These are phyloP conservation scores for Anas platyrhynchos DNA, from an alignment of 2,113 vertebrate genomes.

Conservation along the genomic window DNA sequence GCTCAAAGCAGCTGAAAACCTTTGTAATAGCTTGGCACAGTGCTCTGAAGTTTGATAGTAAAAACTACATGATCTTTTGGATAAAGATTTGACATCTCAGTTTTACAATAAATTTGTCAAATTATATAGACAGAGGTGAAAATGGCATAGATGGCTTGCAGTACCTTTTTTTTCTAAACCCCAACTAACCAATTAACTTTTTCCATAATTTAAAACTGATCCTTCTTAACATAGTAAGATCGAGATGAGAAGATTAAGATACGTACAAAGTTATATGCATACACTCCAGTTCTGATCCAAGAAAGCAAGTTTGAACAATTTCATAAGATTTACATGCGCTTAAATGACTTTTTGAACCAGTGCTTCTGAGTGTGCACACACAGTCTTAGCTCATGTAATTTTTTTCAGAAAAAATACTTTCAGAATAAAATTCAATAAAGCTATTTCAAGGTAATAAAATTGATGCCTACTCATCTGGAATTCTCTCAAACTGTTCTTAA, in stretches of 20 bases:
- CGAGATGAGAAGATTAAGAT: not conserved
- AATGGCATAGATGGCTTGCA: fast-evolving
- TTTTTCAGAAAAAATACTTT: not conserved
- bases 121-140: not conserved
- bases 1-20: not conserved
- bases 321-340: not conserved
- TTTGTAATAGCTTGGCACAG: not conserved
- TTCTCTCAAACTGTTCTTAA: not conserved
- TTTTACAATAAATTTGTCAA: not conserved
- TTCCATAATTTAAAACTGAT: not conserved
- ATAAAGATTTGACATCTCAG: not conserved
- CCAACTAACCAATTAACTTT: not conserved
- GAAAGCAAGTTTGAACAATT: not conserved
- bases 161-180: not conserved
- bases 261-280: not conserved
- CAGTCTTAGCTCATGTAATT: not conserved
- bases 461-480: not conserved
- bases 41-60: not conserved
- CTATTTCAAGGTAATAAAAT: not conserved
- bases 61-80: not conserved
- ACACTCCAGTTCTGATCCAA: not conserved
- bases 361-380: not conserved
- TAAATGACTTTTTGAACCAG: not conserved
- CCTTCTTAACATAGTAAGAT: not conserved
- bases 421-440: not conserved